Conservation (phyloP, 2,797 vertebrate genomes). For the Amazonetta brasiliensis region DNA sequence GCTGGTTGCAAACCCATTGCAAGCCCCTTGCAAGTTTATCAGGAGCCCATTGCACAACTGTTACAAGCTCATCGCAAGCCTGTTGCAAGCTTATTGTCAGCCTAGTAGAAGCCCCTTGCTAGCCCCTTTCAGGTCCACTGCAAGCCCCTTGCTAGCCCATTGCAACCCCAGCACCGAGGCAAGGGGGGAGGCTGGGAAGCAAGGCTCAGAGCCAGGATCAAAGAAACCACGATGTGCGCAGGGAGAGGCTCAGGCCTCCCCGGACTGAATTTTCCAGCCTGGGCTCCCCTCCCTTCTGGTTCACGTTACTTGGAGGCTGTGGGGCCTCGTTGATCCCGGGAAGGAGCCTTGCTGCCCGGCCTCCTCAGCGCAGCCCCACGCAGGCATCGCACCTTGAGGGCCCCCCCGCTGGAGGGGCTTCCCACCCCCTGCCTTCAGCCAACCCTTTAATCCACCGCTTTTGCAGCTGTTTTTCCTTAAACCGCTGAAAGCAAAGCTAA, state of each 20-base stretch:
- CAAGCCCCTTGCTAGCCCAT: too few species aligned
- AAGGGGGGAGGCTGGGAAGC: neutral
- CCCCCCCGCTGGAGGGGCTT: accelerated
- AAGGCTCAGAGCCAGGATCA: neutral
- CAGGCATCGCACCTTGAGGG: neutral
- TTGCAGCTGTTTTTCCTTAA: neutral
- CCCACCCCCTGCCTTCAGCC: neutral
- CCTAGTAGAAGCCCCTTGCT: accelerated
- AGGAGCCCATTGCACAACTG: accelerated
- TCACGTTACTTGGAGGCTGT: neutral
- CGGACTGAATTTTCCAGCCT: neutral
- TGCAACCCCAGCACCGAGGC: neutral
- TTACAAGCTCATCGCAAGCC: too few species aligned
- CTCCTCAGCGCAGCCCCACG: accelerated
- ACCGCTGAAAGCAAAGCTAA: accelerated
- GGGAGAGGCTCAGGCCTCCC: neutral
- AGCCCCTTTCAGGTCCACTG: neutral
- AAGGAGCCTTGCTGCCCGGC: neutral
- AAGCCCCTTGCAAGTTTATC: accelerated
- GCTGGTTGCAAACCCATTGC: accelerated
- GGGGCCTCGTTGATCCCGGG: neutral
- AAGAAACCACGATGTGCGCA: neutral
- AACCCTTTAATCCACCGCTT: neutral
- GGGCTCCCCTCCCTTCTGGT: neutral
- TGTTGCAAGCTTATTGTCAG: accelerated